Evolutionary conservation across 2,797 vertebrate species (phyloP).

Genomic region (Remorina albescens): DNA sequence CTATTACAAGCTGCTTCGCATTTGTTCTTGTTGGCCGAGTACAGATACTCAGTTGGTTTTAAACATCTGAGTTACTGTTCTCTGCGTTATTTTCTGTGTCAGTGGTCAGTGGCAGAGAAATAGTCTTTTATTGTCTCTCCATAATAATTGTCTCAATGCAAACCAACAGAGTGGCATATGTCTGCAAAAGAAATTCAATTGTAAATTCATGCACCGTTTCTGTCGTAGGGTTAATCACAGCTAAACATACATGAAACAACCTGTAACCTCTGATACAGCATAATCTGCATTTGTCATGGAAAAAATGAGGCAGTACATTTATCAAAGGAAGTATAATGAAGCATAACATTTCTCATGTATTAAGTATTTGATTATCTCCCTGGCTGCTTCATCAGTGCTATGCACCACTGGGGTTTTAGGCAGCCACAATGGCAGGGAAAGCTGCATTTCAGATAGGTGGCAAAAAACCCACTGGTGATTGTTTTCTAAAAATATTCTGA

Average conservation of each 20-base stretch:
- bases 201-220: conserved; percentile 27
- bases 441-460: conserved; percentile 36
- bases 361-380: conserved; percentile 75
- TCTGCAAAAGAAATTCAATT: conserved; percentile 49
- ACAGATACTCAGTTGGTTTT: not conserved
- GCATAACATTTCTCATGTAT: conserved; percentile 65
- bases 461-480: conserved; percentile 39
- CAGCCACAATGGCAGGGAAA: conserved; percentile 25
- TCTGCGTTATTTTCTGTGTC: conserved; percentile 5
- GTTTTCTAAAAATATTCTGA: conserved; percentile 34
- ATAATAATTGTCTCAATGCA: not conserved
- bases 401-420: conserved; percentile 43
- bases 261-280: conserved; percentile 59
- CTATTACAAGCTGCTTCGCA: not conserved
- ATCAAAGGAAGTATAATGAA: conserved; percentile 71
- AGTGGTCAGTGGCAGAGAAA: conserved; percentile 7
- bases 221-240: conserved; percentile 56
- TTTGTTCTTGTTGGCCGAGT: not conserved
- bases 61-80: conserved; percentile 2
- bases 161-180: conserved; percentile 9
- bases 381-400: conserved; percentile 54
- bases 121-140: not conserved
- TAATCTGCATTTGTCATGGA: conserved; percentile 70
- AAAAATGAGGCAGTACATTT: conserved; percentile 54
- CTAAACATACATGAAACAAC: conserved; percentile 70